These are phyloP conservation scores for Podiceps cristatus DNA, from an alignment of 2,113 vertebrate species.

Conservation along the genomic window DNA sequence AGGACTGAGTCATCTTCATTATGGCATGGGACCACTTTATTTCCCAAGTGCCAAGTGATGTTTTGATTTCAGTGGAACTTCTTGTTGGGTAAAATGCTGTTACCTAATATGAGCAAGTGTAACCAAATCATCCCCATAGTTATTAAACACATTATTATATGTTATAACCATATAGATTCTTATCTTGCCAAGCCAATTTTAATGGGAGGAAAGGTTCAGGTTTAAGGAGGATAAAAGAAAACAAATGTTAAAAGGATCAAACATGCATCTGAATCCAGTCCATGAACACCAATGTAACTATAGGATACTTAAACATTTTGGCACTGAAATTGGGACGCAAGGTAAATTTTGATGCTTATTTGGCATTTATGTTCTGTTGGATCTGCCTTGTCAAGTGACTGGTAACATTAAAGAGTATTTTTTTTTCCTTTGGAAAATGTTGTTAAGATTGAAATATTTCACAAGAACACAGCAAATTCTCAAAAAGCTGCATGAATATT, in stretches of 20 bases:
- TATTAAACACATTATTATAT: background rate
- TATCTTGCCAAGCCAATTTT: background rate
- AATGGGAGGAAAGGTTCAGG: background rate
- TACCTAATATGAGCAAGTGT: background rate
- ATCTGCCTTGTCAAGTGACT: background rate
- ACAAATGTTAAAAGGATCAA: background rate
- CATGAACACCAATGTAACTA: background rate
- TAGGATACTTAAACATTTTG: background rate
- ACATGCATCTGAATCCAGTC: background rate
- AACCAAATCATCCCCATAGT: background rate
- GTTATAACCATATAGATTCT: background rate
- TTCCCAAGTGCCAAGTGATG: background rate
- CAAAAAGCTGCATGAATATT: background rate
- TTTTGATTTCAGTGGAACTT: slow-evolving; percentile 2
- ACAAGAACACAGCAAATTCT: background rate
- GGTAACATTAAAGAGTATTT: background rate
- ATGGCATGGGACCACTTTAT: background rate
- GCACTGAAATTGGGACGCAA: background rate
- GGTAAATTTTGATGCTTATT: background rate
- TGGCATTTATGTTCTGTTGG: background rate
- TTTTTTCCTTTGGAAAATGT: background rate
- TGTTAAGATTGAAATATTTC: background rate
- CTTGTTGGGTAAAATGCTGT: background rate
- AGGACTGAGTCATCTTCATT: background rate
- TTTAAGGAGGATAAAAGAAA: slow-evolving; percentile 6